phyloP scores from a whole-genome alignment of 2,113 vertebrate genomes.

The Nannobrachium achirus region DNA sequence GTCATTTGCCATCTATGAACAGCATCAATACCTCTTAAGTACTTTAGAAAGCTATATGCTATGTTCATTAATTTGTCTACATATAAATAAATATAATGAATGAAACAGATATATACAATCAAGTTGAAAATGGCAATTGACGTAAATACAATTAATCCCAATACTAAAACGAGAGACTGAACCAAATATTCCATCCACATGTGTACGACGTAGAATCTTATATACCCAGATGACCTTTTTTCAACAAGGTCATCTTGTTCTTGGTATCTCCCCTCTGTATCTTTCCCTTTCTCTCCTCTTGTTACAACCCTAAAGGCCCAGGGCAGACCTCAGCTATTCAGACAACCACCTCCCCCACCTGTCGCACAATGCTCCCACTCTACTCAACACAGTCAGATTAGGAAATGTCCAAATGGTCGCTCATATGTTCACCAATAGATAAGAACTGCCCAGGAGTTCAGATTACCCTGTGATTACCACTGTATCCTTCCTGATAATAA shows the following conservation, averaged over 20 bases:
- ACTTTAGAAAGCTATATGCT: neutral
- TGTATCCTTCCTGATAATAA: constrained; percentile 72
- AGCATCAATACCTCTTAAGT: neutral
- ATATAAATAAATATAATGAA: neutral
- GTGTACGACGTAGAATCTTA: constrained; percentile 38
- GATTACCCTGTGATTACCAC: constrained; percentile 71
- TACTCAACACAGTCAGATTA: constrained; percentile 66
- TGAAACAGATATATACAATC: neutral
- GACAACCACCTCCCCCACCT: constrained; percentile 48
- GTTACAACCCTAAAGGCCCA: constrained; percentile 72
- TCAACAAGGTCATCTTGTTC: constrained; percentile 57
- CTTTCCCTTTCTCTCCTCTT: constrained; percentile 58
- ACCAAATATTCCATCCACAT: constrained; percentile 23
- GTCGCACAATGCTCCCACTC: constrained; percentile 65
- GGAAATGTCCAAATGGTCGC: constrained; percentile 75
- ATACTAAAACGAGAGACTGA: constrained; percentile 1
- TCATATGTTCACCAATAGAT: constrained; percentile 73
- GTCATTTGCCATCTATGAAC: constrained; percentile 13
- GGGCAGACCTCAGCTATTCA: constrained; percentile 51
- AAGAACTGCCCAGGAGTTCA: constrained; percentile 66
- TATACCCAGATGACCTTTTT: constrained; percentile 53
- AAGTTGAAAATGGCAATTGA: neutral
- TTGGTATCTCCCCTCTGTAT: constrained; percentile 49
- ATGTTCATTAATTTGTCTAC: constrained; percentile 7
- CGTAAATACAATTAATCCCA: neutral